Percentiles rank a stretch among this genome's conserved stretches.
Evolutionary conservation across 2,113 vertebrate genomes (phyloP).

Genomic region (Myrmecophaga tridactyla): DNA sequence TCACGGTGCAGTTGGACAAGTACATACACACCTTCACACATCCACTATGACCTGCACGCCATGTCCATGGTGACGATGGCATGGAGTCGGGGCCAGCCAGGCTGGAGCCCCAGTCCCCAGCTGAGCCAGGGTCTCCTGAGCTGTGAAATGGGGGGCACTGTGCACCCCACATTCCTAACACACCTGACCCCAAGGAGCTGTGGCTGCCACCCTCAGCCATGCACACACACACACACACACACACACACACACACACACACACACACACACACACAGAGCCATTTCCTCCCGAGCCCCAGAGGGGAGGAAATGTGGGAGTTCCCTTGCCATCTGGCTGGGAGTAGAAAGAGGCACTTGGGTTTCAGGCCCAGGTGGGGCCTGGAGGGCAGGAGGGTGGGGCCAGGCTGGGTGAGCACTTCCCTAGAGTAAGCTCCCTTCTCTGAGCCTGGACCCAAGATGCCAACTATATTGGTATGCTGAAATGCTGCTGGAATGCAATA

Average conservation of each 20-base stretch:
- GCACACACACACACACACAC: too few relatives aligned
- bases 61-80: not conserved
- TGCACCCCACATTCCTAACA: too few relatives aligned
- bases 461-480: too few relatives aligned
- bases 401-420: not conserved
- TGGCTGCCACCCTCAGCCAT: not conserved
- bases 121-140: not conserved
- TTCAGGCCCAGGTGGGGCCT: not conserved
- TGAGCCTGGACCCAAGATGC: not conserved
- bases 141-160: not conserved
- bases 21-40: too few relatives aligned
- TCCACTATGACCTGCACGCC: not conserved
- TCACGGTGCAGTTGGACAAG: not conserved
- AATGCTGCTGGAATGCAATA: too few relatives aligned
- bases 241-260: accelerated
- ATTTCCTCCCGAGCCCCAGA: not conserved
- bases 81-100: too few relatives aligned
- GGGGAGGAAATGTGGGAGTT: not conserved
- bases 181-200: not conserved
- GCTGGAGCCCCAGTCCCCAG: not conserved
- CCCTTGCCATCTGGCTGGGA: not conserved
- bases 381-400: not conserved
- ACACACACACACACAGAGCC: accelerated
- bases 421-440: too few relatives aligned
- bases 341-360: not conserved